Evolutionary conservation across 1,140 invertebrate species (phyloP), one percentile per base, ranked within the genome.

Genomic region (Aphelinus atriplicis): DNA sequence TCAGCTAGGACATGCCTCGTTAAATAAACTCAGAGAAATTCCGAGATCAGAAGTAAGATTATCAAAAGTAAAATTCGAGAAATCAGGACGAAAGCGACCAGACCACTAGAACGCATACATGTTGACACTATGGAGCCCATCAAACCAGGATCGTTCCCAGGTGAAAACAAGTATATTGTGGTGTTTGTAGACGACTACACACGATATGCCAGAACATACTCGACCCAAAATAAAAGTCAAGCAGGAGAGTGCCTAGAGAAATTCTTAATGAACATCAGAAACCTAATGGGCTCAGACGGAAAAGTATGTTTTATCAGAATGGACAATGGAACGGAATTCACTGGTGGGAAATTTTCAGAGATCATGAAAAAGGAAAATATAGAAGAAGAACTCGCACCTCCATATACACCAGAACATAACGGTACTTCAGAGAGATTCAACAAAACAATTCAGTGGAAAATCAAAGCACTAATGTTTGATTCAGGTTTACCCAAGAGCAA

Each of bases 231-330:
- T 50, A 72, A 62, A 62, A 50, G 46, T 53, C 58, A 72, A 72
- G 7, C 70, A 10, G 60, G 70, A 3, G 57, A 72, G n/a, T 51
- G 57, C 45, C 51, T 64, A 0, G 26, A 72, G 50, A 46, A 62
- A 9, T 62, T 62, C 63, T 63, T 72, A 62, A 51, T 63, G 50
- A 26, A 45, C 26, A 51, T 53, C 10, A 53, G 70, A 72, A 72
- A 72, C 51, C 43, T 75, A 53, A 6, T 69, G 53, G 66, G 73
- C 43, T 63, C 50, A 69, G 10, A 69, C 55, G 73, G 47, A 48
- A 70, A 75, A 69, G 46, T 64, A 3, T 70, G 73, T 47, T 75
- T 47, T 64, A 57, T 75, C 42, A 75, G 73, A 26, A 26, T 26
- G 26, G 26, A 26, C 26, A 26, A 26, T 26, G 26, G 26, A 26